phyloP scores from a whole-genome alignment of 2,888 invertebrate species.

The Protophormia terraenovae region DNA sequence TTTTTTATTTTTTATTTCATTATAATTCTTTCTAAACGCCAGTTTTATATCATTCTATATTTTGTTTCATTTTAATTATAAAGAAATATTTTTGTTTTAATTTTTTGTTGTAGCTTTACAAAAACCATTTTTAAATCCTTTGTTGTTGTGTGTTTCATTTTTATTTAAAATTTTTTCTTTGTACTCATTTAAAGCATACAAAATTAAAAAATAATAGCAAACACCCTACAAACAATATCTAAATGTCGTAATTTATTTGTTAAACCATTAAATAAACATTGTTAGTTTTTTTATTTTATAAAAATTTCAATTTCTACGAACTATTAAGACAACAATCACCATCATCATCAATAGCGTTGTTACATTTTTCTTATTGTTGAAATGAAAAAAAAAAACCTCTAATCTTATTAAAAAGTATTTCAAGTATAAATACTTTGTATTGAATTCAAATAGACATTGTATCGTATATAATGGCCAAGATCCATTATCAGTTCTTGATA shows the following conservation, averaged over 20 bases:
- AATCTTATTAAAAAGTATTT: slow-evolving; percentile 18
- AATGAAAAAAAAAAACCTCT: no score
- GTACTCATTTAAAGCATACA: background rate
- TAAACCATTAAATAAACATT: slow-evolving; percentile 60
- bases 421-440: slow-evolving; percentile 17
- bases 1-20: slow-evolving; percentile 11
- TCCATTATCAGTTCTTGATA: slow-evolving; percentile 67
- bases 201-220: background rate
- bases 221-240: background rate
- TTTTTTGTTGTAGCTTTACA: no score
- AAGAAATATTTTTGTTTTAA: slow-evolving; percentile 25
- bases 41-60: slow-evolving; percentile 27
- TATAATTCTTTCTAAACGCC: slow-evolving; percentile 39
- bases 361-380: no score
- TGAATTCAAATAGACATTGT: slow-evolving; percentile 48
- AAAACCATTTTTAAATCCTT: slow-evolving; percentile 7
- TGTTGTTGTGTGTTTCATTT: slow-evolving; percentile 7
- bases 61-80: slow-evolving; percentile 31
- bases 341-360: background rate
- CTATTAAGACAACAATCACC: slow-evolving; percentile 49
- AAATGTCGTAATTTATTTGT: slow-evolving; percentile 64
- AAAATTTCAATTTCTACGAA: slow-evolving; percentile 60
- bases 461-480: slow-evolving; percentile 55
- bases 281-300: slow-evolving; percentile 11
- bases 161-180: no score